These are phyloP conservation scores for Sarcophaga variegata DNA, from an alignment of 2,888 invertebrate species.

Conservation along the genomic window DNA sequence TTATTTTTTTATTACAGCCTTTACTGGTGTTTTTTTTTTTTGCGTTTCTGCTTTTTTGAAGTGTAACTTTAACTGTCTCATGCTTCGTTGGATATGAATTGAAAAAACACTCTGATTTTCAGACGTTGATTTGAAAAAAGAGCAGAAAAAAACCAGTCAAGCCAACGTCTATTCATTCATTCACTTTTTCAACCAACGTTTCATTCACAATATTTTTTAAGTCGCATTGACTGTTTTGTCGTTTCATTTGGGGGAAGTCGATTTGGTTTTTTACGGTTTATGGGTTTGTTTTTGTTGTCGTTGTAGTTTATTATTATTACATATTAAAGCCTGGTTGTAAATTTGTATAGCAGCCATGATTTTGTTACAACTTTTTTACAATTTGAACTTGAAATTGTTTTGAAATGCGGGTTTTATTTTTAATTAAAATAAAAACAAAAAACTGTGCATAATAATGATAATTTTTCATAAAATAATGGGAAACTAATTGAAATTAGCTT, in stretches of 20 bases:
- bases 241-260: conserved; percentile 12
- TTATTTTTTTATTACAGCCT: conserved; percentile 23
- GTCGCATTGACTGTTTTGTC: too few relatives aligned
- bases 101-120: not conserved
- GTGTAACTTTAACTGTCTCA: conserved; percentile 62
- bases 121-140: too few relatives aligned
- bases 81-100: conserved; percentile 52
- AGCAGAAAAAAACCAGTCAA: too few relatives aligned
- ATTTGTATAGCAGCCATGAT: conserved; percentile 45
- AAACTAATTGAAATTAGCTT: too few relatives aligned
- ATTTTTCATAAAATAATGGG: too few relatives aligned
- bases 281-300: conserved; percentile 24
- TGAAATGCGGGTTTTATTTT: not conserved
- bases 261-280: conserved; percentile 49
- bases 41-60: conserved; percentile 29
- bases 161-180: too few relatives aligned
- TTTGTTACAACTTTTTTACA: not conserved
- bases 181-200: too few relatives aligned
- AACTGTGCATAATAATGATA: too few relatives aligned
- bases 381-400: conserved; percentile 61
- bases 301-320: not conserved
- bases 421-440: too few relatives aligned
- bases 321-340: conserved; percentile 13
- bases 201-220: too few relatives aligned
- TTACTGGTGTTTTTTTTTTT: conserved; percentile 1